phyloP scores from a whole-genome alignment of 2,888 invertebrate species.

The Eumerus sabulonum region DNA sequence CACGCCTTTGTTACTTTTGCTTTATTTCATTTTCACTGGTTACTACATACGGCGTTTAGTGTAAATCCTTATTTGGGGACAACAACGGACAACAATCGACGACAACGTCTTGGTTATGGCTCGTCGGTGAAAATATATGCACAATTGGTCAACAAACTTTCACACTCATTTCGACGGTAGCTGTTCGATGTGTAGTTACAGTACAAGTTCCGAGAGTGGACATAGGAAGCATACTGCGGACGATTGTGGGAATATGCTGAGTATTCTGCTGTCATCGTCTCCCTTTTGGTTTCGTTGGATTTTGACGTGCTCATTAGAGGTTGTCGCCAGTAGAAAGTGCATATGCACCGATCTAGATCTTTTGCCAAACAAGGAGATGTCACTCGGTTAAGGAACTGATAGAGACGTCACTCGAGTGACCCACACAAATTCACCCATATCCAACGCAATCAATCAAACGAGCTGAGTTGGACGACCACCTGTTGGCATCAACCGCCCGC shows the following conservation, averaged over 20 bases:
- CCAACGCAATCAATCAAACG: slow-evolving; percentile 42
- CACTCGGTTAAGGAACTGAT: too few species aligned
- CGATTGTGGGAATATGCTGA: slow-evolving; percentile 59
- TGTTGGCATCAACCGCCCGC: slow-evolving; percentile 31
- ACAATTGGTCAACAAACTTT: slow-evolving; percentile 68
- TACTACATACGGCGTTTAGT: slow-evolving; percentile 8
- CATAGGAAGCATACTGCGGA: slow-evolving; percentile 3
- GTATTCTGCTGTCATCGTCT: slow-evolving; percentile 63
- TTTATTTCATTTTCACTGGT: slow-evolving; percentile 24
- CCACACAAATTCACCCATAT: too few species aligned
- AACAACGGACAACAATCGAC: slow-evolving; percentile 26
- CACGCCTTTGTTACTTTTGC: slow-evolving; percentile 64
- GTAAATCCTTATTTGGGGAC: slow-evolving; percentile 64
- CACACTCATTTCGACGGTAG: slow-evolving; percentile 52
- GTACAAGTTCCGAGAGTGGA: slow-evolving; percentile 20
- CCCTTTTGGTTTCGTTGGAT: slow-evolving; percentile 60
- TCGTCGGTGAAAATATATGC: slow-evolving; percentile 65
- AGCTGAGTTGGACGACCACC: slow-evolving; percentile 43
- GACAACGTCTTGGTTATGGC: slow-evolving; percentile 25
- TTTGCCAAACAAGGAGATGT: too few species aligned
- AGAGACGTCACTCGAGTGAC: too few species aligned
- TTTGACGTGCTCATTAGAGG: slow-evolving; percentile 63
- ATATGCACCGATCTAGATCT: too few species aligned
- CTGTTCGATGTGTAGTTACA: slow-evolving; percentile 28
- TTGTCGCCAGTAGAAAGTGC: slow-evolving; percentile 2